Base-by-base conservation (phyloP, 30 jellyfish, hydroid and myxozoan species). In the Pseudorhiza aurosa region DNA sequence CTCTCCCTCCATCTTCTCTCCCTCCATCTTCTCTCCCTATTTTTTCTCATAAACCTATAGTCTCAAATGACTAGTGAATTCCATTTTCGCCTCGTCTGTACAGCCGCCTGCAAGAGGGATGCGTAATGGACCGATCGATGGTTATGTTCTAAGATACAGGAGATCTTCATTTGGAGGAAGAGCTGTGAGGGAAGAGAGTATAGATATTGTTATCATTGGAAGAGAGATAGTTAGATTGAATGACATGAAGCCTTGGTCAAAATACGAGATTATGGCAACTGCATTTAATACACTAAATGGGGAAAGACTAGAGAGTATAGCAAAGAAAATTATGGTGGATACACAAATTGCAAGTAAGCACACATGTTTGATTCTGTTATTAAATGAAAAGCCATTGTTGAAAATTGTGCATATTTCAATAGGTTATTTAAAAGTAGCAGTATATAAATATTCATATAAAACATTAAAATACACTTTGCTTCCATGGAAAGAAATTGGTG, bases 71-170 rank as follows among this genome's bases (percentile, higher is more conserved):
- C n/a, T n/a, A n/a, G n/a, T n/a, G n/a, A n/a, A n/a, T n/a, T n/a
- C n/a, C n/a, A n/a, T n/a, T n/a, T n/a, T n/a, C n/a, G n/a, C n/a
- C n/a, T 53, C 35, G 2, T 15, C 36, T 14, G 46, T 42, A 17
- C 75, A 80, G 91, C 84, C 91, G 17, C 91, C 91, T n/a, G 71
- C 53, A 15, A 28, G 39, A 64, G 57, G 43, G 18, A 64, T 45
- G 59, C 62, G 84, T 37, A 80, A 80, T 56, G 91, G 91, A 9
- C 91, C 91, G 1, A 80, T 80, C 35, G 77, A 80, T 65, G 91
- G 91, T 24, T 80, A 26, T 43, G 22, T 80, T 26, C 4, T 80
- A 14, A 45, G 21, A 26, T 27, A 47, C 75, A 36, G 28, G 42
- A 31, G 83, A 56, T 17, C 35, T 7, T 46, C 56, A 22, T 4